Evolutionary conservation across 64 coral and sea anemone species (phyloP).

Genomic region (Pachyseris speciosa): DNA sequence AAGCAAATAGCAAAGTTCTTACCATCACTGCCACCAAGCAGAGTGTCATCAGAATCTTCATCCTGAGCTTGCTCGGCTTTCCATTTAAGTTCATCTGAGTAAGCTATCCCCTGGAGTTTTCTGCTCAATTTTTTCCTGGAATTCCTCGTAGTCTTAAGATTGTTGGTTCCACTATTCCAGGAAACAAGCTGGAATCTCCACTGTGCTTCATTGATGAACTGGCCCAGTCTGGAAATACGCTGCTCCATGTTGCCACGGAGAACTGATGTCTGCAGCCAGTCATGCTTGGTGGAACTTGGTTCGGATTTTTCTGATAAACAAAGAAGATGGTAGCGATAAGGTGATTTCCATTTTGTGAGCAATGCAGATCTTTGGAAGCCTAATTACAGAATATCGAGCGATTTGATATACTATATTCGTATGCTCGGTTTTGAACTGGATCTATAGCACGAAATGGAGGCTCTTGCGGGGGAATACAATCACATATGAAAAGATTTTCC

Average conservation of each 20-base stretch:
- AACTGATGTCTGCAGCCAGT: slow-evolving; percentile 71
- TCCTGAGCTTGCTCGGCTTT: slow-evolving; percentile 57
- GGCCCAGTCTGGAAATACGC: slow-evolving; percentile 81
- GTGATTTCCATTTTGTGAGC: too few relatives aligned
- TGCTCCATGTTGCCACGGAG: slow-evolving; percentile 71
- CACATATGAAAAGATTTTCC: too few relatives aligned
- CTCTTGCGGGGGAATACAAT: too few relatives aligned
- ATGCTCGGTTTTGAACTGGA: too few relatives aligned
- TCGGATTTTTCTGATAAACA: background rate
- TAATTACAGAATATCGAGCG: too few relatives aligned
- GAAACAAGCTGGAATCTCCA: slow-evolving; percentile 97
- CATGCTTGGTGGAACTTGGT: slow-evolving; percentile 1
- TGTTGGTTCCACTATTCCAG: slow-evolving; percentile 43
- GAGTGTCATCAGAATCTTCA: slow-evolving; percentile 57
- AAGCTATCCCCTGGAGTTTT: slow-evolving; percentile 33
- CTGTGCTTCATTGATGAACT: slow-evolving; percentile 95
- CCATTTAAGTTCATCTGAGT: slow-evolving; percentile 15
- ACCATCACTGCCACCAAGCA: background rate
- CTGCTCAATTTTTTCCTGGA: slow-evolving; percentile 39
- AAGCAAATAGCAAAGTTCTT: background rate
- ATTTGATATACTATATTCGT: too few relatives aligned
- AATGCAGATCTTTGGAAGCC: too few relatives aligned
- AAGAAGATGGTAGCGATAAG: background rate
- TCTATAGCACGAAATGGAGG: too few relatives aligned
- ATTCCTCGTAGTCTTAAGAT: slow-evolving; percentile 15